Conservation (phyloP, 2,888 invertebrate species). For the Candidula unifasciata region DNA sequence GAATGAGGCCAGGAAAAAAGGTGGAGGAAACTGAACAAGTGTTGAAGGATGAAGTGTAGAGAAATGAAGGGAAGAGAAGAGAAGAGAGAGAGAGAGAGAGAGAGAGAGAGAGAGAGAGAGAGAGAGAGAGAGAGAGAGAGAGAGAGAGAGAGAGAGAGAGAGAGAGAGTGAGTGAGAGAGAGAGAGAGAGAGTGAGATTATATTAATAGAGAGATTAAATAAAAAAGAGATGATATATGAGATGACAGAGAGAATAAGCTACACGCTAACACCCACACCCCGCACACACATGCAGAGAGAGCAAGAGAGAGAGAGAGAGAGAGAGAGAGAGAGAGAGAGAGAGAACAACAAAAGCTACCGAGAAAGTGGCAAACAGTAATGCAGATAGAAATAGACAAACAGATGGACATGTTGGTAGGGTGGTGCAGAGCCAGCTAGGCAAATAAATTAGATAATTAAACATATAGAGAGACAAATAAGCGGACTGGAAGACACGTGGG, state of each 20-base stretch:
- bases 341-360: neutral
- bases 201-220: no score
- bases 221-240: no score
- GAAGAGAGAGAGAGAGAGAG: slow-evolving; percentile 4
- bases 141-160: neutral
- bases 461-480: no score
- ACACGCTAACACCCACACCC: no score
- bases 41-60: neutral
- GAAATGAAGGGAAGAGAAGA: neutral
- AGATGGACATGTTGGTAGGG: no score
- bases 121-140: slow-evolving; percentile 26
- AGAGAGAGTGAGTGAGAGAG: slow-evolving; percentile 8
- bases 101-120: neutral
- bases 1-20: neutral
- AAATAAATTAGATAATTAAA: no score
- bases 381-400: no score
- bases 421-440: no score
- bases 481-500: no score
- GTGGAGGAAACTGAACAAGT: neutral
- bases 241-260: no score
- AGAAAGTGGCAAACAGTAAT: neutral
- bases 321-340: neutral
- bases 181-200: slow-evolving; percentile 22
- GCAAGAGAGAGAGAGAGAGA: no score
- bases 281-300: no score